Evolutionary conservation across 92 coral and sea anemone genomes (phyloP).

Genomic region (Umimayanthus chanpuru): DNA sequence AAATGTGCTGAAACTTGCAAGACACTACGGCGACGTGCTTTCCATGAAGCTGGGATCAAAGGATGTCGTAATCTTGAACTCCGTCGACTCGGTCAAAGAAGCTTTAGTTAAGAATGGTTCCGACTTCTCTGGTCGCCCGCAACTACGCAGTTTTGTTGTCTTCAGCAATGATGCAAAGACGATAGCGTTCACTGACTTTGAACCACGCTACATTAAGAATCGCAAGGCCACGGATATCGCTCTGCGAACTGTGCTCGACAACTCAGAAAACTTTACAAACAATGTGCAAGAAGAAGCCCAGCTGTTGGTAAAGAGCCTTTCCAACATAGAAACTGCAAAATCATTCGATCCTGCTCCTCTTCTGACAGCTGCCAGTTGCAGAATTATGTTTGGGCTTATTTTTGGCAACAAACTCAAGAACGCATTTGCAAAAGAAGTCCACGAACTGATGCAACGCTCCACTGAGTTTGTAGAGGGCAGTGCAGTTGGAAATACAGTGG

Average conservation of each 20-base stretch:
- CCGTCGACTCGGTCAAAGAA: constrained; percentile 87
- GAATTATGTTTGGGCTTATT: constrained; percentile 71
- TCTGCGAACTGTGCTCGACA: constrained; percentile 71
- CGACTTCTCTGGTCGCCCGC: constrained; percentile 96
- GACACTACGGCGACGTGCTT: constrained; percentile 89
- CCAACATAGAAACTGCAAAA: constrained; percentile 57
- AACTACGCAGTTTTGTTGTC: constrained; percentile 77
- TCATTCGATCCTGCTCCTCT: constrained; percentile 80
- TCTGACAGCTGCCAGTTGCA: constrained; percentile 63
- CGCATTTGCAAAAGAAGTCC: constrained; percentile 69
- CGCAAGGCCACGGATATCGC: constrained; percentile 88
- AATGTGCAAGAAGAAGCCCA: constrained; percentile 68
- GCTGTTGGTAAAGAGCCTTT: constrained; percentile 68
- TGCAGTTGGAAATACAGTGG: constrained; percentile 86
- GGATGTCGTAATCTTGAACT: constrained; percentile 87
- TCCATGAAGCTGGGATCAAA: constrained; percentile 91
- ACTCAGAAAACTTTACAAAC: constrained; percentile 69
- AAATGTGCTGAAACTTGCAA: constrained; percentile 83
- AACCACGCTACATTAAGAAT: constrained; percentile 78
- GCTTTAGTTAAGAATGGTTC: constrained; percentile 86
- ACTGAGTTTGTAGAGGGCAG: constrained; percentile 87
- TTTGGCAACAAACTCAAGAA: constrained; percentile 83
- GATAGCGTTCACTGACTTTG: constrained; percentile 89
- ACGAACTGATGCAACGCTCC: constrained; percentile 78
- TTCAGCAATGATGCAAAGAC: constrained; percentile 86